These are phyloP conservation scores for Sitophilus oryzae DNA, from an alignment of 1,140 invertebrate species.

Conservation along the genomic window DNA sequence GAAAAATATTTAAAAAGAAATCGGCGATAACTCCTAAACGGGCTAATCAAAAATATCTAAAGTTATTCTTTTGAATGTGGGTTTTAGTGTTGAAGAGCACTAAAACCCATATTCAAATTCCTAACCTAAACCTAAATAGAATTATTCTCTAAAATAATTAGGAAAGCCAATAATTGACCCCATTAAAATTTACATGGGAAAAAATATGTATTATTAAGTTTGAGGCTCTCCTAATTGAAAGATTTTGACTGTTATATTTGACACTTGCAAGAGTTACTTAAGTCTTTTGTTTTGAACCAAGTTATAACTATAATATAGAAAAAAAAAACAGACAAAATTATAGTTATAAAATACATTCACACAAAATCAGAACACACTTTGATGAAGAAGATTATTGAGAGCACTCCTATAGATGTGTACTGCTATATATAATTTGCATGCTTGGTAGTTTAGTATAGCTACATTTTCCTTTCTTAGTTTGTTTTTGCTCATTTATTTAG, in stretches of 20 bases:
- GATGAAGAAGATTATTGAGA: slow-evolving; percentile 24
- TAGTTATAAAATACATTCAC: background rate
- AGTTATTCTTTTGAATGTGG: too few species aligned
- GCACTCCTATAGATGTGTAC: slow-evolving; percentile 29
- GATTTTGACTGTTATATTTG: background rate
- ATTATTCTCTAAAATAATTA: too few species aligned
- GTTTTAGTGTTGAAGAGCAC: too few species aligned
- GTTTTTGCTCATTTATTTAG: slow-evolving; percentile 11
- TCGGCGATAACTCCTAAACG: too few species aligned
- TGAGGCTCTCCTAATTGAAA: background rate
- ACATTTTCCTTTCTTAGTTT: slow-evolving; percentile 2
- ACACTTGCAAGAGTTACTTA: too few species aligned
- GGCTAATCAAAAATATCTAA: too few species aligned
- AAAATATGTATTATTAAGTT: background rate
- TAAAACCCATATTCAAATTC: too few species aligned
- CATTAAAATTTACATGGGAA: too few species aligned
- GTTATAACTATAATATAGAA: background rate
- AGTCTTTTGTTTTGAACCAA: too few species aligned
- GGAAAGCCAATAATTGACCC: too few species aligned
- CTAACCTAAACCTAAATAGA: too few species aligned
- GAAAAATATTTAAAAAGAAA: too few species aligned
- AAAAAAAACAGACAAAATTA: background rate
- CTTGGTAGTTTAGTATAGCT: slow-evolving; percentile 4
- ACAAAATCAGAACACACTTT: slow-evolving; percentile 13
- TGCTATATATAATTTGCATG: slow-evolving; percentile 24